A percentile compares a stretch with the other conserved stretches of the same genome.
phyloP scores from a whole-genome alignment of 2,888 invertebrate species.

The Aquatica leii region DNA sequence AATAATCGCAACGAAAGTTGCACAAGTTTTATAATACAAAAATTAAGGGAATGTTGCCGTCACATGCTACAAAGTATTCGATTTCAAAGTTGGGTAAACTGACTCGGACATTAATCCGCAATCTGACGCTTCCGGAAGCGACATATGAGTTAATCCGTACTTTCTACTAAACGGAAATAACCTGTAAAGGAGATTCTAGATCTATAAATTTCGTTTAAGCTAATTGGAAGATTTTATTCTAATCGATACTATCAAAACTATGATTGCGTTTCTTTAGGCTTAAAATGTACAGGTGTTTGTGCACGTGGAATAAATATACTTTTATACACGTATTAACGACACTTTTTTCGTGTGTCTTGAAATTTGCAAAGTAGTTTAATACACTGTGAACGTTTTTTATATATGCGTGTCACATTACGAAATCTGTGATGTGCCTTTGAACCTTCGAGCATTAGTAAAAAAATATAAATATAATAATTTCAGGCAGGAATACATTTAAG shows the following conservation, averaged over 20 bases:
- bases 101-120: constrained; percentile 39
- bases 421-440: no score
- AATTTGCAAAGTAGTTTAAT: constrained; percentile 13
- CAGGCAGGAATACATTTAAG: no score
- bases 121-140: constrained; percentile 40
- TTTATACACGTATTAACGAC: constrained; percentile 11
- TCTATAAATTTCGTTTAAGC: constrained; percentile 16
- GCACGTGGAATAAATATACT: constrained; percentile 11
- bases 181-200: constrained; percentile 27
- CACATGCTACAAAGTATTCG: constrained; percentile 30
- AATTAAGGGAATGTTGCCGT: constrained; percentile 21
- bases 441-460: no score
- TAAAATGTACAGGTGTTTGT: background rate
- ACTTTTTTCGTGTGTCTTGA: background rate
- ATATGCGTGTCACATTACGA: background rate
- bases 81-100: constrained; percentile 39
- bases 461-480: no score
- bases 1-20: constrained; percentile 16
- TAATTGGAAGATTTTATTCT: constrained; percentile 26
- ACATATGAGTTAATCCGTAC: constrained; percentile 35
- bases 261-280: background rate
- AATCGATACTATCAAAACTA: background rate
- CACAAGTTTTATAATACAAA: constrained; percentile 25
- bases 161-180: constrained; percentile 34
- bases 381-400: constrained; percentile 1